These are phyloP conservation scores for Ctenoplectra terminalis DNA, from an alignment of 1,140 invertebrate genomes.

Conservation along the genomic window DNA sequence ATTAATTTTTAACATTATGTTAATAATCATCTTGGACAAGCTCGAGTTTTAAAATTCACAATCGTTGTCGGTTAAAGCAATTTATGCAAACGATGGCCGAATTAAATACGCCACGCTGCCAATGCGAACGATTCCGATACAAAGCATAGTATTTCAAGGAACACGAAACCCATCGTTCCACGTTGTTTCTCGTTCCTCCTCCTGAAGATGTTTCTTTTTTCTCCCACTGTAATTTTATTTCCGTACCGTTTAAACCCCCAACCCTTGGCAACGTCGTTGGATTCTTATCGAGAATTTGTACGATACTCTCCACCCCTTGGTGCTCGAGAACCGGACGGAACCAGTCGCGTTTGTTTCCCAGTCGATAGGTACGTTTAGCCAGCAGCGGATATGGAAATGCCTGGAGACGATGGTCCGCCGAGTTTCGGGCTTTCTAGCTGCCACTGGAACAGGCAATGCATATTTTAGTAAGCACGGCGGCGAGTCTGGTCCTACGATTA, in stretches of 20 bases:
- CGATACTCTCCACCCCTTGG: constrained; percentile 40
- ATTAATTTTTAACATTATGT: too few species aligned
- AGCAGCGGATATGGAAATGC: constrained; percentile 75
- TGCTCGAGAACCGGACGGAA: background rate
- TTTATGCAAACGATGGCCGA: constrained; percentile 80
- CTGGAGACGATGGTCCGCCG: constrained; percentile 41
- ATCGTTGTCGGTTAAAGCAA: constrained; percentile 59
- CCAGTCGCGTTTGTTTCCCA: constrained; percentile 15
- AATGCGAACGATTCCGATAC: constrained; percentile 69
- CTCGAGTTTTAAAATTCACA: too few species aligned
- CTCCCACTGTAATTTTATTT: constrained; percentile 77
- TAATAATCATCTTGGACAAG: too few species aligned
- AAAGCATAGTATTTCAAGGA: constrained; percentile 55
- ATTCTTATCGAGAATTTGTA: constrained; percentile 80
- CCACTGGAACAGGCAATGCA: constrained; percentile 76
- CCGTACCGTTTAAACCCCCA: constrained; percentile 45
- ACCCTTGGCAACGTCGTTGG: constrained; percentile 58
- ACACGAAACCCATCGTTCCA: constrained; percentile 19
- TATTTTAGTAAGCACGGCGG: constrained; percentile 75
- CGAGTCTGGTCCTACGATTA: constrained; percentile 34
- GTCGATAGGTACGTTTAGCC: constrained; percentile 22
- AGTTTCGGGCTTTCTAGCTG: constrained; percentile 62
- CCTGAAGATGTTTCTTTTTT: constrained; percentile 40
- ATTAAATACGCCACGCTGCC: constrained; percentile 78
- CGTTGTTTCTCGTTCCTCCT: background rate